These are phyloP conservation scores for Lasioglossum zephyrum DNA, from an alignment of 2,888 invertebrate genomes.

Conservation along the genomic window DNA sequence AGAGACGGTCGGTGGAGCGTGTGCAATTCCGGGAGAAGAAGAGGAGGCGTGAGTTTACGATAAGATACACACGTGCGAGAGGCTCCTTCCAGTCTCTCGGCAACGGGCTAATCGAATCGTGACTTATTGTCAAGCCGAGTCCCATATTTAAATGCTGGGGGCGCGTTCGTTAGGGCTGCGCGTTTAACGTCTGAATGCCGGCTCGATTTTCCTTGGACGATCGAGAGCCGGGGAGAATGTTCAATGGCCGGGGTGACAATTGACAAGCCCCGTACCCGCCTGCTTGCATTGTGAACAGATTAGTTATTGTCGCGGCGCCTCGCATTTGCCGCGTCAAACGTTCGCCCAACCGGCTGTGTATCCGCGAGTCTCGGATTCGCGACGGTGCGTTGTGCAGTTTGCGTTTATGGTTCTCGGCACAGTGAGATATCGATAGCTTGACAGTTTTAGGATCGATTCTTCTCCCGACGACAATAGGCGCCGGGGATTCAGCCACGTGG, in stretches of 20 bases:
- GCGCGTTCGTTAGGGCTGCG: conserved; percentile 44
- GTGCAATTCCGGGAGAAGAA: conserved; percentile 68
- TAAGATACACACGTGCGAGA: conserved; percentile 65
- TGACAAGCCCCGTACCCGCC: neutral
- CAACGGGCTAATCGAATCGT: conserved; percentile 67
- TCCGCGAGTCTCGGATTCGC: conserved; percentile 21
- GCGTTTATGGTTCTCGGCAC: neutral
- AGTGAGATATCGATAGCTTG: conserved; percentile 32
- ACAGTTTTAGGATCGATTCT: conserved; percentile 19
- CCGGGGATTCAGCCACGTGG: neutral
- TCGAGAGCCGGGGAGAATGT: conserved; percentile 10
- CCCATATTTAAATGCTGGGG: conserved; percentile 42
- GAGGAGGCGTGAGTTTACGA: conserved; percentile 71
- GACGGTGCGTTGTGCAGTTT: neutral
- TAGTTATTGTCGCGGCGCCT: conserved; percentile 23
- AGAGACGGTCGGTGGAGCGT: conserved; percentile 38
- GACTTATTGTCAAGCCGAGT: conserved; percentile 60
- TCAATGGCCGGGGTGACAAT: conserved; percentile 28
- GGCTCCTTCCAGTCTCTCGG: conserved; percentile 51
- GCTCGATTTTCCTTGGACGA: conserved; percentile 23
- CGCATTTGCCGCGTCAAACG: conserved; percentile 15
- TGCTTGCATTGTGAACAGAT: conserved; percentile 19
- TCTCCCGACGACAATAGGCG: neutral
- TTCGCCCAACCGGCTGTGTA: neutral
- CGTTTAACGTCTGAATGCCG: conserved; percentile 26